Evolutionary conservation across 2,797 vertebrate species (phyloP), one percentile per base, ranked within the genome.

Genomic region (Trachops cirrhosus): DNA sequence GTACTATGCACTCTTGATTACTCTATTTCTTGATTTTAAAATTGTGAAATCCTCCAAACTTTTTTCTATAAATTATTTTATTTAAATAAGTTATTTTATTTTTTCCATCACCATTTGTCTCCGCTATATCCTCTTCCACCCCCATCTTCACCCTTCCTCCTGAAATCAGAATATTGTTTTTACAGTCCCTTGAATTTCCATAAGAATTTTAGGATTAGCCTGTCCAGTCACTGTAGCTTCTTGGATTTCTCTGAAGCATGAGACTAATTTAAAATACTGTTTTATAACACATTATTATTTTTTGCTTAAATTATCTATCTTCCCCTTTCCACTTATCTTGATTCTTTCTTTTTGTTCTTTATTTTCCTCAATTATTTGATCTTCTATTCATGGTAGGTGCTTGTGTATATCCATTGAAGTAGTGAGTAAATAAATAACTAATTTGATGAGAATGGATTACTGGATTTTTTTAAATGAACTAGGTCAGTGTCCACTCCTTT

Each of bases 231-330:
- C 6, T 52, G 21, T 77, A 73, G 18, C 70, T 75, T 83, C 22
- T 85, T 88, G 16, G 93, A 62, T 79, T 73, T 86, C 21, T 92
- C 73, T 92, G 50, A 89, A 85, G 57, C 6, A 93, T 67, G 22
- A 92, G 41, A 34, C 37, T 34, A 87, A 4, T 74, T 85, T 68
- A 85, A 85, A 79, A 79, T 85, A 68, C 39, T 46, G 24, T 79
- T 84, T 96, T 74, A 67, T 57, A 62, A 39, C 46, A 77, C 0
- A 50, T 83, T 89, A 50, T 83, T 89, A 54, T 74, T 68, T 75
- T 78, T 34, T 48, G 6, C 6, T 32, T 64, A 79, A 82, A 87
- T 86, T 82, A 48, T 50, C 41, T 77, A 3, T 75, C 6, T 86
- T 67, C 6, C 5, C 78, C 22, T 62, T 62, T 88, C 68, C 67